These are phyloP conservation scores for Caenorhabditis uteleia DNA, from an alignment of 2,888 invertebrate species.

Conservation along the genomic window DNA sequence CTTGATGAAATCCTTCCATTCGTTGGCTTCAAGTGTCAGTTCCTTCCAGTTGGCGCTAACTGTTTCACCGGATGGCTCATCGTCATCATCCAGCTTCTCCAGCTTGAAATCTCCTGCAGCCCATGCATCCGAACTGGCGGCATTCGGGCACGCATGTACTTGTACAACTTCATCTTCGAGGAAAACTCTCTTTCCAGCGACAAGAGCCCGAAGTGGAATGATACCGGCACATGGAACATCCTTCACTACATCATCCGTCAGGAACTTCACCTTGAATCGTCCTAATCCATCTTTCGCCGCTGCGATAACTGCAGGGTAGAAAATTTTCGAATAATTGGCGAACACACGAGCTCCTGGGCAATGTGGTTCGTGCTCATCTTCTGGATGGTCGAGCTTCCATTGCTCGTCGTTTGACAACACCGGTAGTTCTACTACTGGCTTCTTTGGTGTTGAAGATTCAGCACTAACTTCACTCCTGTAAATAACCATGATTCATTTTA, in stretches of 20 bases:
- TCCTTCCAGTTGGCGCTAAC: conserved; percentile 36
- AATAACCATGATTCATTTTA: conserved; percentile 1
- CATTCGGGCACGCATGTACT: conserved; percentile 43
- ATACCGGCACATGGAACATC: conserved; percentile 61
- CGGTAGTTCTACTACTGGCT: conserved; percentile 12
- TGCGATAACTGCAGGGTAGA: conserved; percentile 64
- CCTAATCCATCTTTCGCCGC: conserved; percentile 54
- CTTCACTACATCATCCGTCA: conserved; percentile 58
- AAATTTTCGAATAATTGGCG: conserved; percentile 61
- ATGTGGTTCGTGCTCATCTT: conserved; percentile 47
- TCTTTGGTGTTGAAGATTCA: conserved; percentile 25
- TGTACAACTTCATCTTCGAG: conserved; percentile 15
- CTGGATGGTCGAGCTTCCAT: conserved; percentile 57
- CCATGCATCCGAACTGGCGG: conserved; percentile 55
- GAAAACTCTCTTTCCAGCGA: conserved; percentile 26
- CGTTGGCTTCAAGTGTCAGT: conserved; percentile 40
- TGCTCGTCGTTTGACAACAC: conserved; percentile 53
- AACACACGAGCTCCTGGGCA: conserved; percentile 63
- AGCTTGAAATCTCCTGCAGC: conserved; percentile 40
- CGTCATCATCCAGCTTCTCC: conserved; percentile 37
- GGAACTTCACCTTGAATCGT: conserved; percentile 62
- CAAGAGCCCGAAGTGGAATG: conserved; percentile 53
- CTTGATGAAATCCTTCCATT: conserved; percentile 52
- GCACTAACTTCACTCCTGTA: conserved; percentile 9
- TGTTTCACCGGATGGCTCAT: conserved; percentile 18